Percentiles rank a stretch among this genome's conserved stretches.
Evolutionary conservation across 2,113 vertebrate genomes (phyloP).

Genomic region (Archilochus colubris): DNA sequence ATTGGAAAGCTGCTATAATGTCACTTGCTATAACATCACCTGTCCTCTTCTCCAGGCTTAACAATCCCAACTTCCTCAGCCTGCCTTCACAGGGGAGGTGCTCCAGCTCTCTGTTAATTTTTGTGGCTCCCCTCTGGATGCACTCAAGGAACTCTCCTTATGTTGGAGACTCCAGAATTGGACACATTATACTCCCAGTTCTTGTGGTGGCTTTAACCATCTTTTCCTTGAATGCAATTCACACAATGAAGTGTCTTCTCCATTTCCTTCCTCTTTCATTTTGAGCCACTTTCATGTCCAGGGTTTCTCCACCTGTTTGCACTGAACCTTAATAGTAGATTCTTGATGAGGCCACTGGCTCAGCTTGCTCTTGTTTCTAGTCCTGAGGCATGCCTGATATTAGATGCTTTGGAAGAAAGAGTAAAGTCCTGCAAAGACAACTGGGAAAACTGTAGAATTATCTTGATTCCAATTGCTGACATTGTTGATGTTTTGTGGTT

Average conservation of each 20-base stretch:
- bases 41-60: no score
- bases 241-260: not conserved
- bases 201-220: not conserved
- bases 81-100: no score
- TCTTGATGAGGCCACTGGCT: not conserved
- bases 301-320: not conserved
- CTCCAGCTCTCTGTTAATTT: no score
- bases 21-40: no score
- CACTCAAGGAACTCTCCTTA: no score
- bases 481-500: constrained; percentile 4
- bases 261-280: not conserved
- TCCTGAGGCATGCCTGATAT: not conserved
- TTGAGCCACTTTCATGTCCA: not conserved
- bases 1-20: no score
- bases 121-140: no score
- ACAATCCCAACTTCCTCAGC: no score
- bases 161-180: no score
- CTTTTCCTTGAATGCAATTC: not conserved
- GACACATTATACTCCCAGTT: no score
- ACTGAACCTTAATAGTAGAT: not conserved
- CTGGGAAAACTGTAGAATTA: not conserved
- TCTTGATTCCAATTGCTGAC: not conserved
- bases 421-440: not conserved
- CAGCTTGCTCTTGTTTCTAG: not conserved
- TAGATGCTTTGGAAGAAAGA: not conserved